These are phyloP conservation scores for Lordiphosa collinella DNA, from an alignment of 1,140 invertebrate genomes.

Conservation along the genomic window DNA sequence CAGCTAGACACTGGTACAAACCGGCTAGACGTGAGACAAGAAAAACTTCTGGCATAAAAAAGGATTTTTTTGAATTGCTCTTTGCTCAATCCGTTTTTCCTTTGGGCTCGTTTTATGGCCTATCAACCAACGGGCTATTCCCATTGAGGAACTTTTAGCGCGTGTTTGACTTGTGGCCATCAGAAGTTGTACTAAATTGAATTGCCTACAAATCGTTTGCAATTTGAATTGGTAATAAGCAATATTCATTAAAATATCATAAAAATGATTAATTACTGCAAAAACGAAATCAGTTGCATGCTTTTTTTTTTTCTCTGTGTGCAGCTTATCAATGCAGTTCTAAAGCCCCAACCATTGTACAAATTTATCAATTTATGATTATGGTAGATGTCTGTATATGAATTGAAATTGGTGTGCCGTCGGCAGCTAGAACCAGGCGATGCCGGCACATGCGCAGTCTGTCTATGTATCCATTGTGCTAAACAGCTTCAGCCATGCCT, in stretches of 20 bases:
- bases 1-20: slow-evolving; percentile 32
- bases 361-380: slow-evolving; percentile 67
- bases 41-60: slow-evolving; percentile 14
- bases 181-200: slow-evolving; percentile 19
- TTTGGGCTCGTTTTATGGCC: slow-evolving; percentile 9
- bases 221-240: slow-evolving; percentile 48
- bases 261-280: slow-evolving; percentile 71
- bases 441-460: slow-evolving; percentile 47
- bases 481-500: slow-evolving; percentile 55
- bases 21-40: slow-evolving; percentile 19
- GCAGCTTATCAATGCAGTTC: slow-evolving; percentile 44
- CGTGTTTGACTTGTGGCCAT: slow-evolving; percentile 26
- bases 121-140: slow-evolving; percentile 19
- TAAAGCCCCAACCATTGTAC: slow-evolving; percentile 22
- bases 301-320: too few species aligned
- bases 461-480: slow-evolving; percentile 25
- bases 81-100: slow-evolving; percentile 13
- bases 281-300: slow-evolving; percentile 27
- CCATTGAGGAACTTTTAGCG: slow-evolving; percentile 22
- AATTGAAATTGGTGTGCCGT: slow-evolving; percentile 45
- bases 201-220: slow-evolving; percentile 31
- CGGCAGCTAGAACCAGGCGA: slow-evolving; percentile 26
- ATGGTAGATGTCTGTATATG: slow-evolving; percentile 32
- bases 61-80: slow-evolving; percentile 17
- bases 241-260: slow-evolving; percentile 73